Conservation (phyloP, 2,797 vertebrate genomes). For the Anas capensis region DNA sequence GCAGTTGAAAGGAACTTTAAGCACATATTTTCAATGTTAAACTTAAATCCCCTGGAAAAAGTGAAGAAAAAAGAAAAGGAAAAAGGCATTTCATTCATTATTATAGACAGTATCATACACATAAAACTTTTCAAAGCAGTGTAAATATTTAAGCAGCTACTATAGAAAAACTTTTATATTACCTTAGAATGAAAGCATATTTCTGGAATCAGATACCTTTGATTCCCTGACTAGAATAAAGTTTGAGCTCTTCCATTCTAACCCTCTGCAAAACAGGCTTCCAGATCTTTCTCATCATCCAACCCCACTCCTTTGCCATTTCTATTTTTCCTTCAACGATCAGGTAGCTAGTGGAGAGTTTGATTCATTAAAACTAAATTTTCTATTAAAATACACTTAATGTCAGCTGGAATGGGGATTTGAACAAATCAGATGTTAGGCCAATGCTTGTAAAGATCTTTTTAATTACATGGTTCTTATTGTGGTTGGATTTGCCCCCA, state of each 20-base stretch:
- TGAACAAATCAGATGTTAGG: neutral
- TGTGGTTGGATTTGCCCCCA: neutral
- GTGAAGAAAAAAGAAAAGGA: neutral
- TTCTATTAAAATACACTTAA: neutral
- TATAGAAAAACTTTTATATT: neutral
- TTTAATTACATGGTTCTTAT: neutral
- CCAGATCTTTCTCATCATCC: neutral
- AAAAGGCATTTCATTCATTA: neutral
- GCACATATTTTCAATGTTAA: neutral
- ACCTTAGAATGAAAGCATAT: neutral
- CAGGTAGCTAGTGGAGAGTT: neutral
- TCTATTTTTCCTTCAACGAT: neutral
- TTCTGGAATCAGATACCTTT: neutral
- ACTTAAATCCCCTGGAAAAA: neutral
- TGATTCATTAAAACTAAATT: neutral
- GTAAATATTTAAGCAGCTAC: constrained; percentile 20
- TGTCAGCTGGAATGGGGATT: neutral
- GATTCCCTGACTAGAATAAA: neutral
- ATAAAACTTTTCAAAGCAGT: neutral
- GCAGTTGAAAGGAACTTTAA: neutral
- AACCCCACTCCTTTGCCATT: neutral
- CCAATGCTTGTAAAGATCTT: rapidly evolving
- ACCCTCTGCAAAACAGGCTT: neutral
- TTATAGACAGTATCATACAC: neutral
- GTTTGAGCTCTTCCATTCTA: neutral